Percentiles rank a stretch among this genome's conserved stretches.
These are phyloP conservation scores for Epinephelus coioides DNA, from an alignment of 2,797 vertebrate genomes.

Conservation along the genomic window DNA sequence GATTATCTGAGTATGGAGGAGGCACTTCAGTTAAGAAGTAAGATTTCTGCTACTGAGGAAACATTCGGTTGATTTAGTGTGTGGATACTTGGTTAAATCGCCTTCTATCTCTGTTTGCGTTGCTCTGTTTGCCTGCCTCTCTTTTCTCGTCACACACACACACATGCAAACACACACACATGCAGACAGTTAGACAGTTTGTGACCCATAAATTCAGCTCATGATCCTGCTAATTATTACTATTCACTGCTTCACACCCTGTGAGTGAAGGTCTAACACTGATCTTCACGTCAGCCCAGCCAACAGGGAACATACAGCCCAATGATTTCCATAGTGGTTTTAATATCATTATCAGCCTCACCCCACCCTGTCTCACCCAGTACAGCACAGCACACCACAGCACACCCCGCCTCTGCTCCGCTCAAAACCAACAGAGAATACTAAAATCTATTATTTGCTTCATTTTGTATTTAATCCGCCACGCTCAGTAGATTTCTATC, in stretches of 20 bases:
- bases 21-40: conserved; percentile 63
- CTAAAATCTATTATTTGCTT: conserved; percentile 87
- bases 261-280: conserved; percentile 82
- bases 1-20: conserved; percentile 66
- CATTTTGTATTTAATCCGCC: conserved; percentile 83
- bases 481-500: conserved; percentile 62
- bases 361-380: conserved; percentile 76
- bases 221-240: conserved; percentile 89
- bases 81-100: conserved; percentile 42
- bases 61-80: conserved; percentile 59
- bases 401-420: conserved; percentile 36
- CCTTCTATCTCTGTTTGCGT: conserved; percentile 51
- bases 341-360: conserved; percentile 88
- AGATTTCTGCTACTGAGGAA: conserved; percentile 58
- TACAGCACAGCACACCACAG: conserved; percentile 38
- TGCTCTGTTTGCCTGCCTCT: conserved; percentile 38
- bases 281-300: conserved; percentile 80
- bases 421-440: conserved; percentile 82
- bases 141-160: conserved; percentile 10
- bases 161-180: conserved; percentile 7
- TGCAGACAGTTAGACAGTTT: conserved; percentile 67
- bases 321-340: conserved; percentile 88
- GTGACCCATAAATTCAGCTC: conserved; percentile 87
- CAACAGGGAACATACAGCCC: conserved; percentile 82
- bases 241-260: conserved; percentile 85